phyloP scores from a whole-genome alignment of 2,888 invertebrate species.

The Phorcus lineatus region DNA sequence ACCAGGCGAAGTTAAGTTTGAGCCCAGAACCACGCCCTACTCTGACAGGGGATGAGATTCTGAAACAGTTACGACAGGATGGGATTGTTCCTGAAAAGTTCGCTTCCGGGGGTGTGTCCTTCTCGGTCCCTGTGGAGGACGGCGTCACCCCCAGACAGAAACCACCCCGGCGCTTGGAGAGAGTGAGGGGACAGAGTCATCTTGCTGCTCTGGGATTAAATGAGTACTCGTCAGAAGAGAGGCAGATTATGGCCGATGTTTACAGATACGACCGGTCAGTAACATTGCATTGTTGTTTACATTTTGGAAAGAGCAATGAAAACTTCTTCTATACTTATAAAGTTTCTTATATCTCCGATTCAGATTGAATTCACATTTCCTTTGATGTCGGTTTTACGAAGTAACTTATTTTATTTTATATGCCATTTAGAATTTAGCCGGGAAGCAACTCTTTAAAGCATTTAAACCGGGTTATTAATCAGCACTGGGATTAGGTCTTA shows the following conservation, averaged over 20 bases:
- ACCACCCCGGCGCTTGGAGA: not conserved
- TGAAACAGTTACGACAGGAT: not conserved
- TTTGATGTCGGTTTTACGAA: too few species aligned
- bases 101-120: not conserved
- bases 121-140: not conserved
- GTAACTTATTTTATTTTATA: too few species aligned
- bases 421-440: too few species aligned
- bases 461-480: too few species aligned
- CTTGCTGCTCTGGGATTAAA: too few species aligned
- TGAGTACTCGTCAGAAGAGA: not conserved
- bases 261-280: not conserved
- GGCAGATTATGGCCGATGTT: not conserved
- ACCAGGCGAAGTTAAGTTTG: too few species aligned
- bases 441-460: too few species aligned
- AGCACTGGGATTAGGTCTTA: too few species aligned
- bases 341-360: too few species aligned
- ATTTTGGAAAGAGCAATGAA: too few species aligned
- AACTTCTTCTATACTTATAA: too few species aligned
- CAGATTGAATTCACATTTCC: too few species aligned
- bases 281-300: not conserved
- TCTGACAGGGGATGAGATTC: not conserved
- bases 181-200: not conserved
- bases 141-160: not conserved
- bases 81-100: not conserved
- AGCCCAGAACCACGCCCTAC: not conserved